phyloP scores from a whole-genome alignment of 2,888 invertebrate species.

The Apeira syringaria region DNA sequence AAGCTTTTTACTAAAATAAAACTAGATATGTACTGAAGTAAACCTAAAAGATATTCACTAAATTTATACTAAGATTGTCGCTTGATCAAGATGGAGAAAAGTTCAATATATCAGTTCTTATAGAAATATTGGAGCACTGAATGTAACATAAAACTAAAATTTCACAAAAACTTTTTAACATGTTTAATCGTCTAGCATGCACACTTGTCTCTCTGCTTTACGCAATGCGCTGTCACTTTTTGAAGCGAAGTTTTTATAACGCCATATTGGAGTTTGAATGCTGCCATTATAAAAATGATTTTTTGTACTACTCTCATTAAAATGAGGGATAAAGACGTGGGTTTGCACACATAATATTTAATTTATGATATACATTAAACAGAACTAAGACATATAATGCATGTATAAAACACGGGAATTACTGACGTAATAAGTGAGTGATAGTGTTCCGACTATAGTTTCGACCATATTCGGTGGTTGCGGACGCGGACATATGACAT shows the following conservation, averaged over 20 bases:
- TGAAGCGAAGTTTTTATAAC: slow-evolving; percentile 41
- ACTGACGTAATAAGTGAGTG: no score
- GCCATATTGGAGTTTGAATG: slow-evolving; percentile 58
- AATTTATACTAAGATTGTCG: slow-evolving; percentile 65
- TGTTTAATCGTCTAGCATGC: slow-evolving; percentile 84
- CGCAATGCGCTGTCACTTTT: slow-evolving; percentile 71
- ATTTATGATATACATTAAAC: no score
- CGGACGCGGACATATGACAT: no score
- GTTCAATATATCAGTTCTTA: slow-evolving; percentile 88
- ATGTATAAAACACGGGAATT: no score
- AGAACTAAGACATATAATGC: no score
- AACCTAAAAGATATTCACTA: slow-evolving; percentile 77
- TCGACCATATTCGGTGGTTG: no score
- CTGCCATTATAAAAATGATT: slow-evolving; percentile 36
- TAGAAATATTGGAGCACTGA: slow-evolving; percentile 87
- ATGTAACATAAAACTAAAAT: slow-evolving; percentile 88
- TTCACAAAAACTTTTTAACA: slow-evolving; percentile 90
- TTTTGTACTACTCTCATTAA: slow-evolving; percentile 16
- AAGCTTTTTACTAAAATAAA: slow-evolving; percentile 55
- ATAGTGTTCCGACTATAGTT: no score
- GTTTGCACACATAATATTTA: no score
- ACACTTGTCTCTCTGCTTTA: slow-evolving; percentile 74
- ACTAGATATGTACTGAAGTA: slow-evolving; percentile 42
- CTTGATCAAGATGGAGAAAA: slow-evolving; percentile 91
- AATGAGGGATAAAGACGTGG: no score